Evolutionary conservation across 2,797 vertebrate species (phyloP).

Genomic region (Acrocephalus scirpaceus): DNA sequence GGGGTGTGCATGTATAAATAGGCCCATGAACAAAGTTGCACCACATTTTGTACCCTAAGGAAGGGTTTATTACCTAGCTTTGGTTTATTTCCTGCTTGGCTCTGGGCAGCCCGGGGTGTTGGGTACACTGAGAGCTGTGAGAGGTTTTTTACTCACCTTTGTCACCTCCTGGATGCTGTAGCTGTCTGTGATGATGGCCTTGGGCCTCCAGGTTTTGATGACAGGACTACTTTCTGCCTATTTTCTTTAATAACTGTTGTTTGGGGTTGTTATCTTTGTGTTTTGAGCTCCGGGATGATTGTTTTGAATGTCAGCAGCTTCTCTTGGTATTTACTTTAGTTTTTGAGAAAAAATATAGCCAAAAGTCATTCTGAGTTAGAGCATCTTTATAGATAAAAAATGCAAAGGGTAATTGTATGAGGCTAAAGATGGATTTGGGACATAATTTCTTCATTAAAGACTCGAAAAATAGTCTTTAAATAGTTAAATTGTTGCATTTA

Average conservation of each 20-base stretch:
- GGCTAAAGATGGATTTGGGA: background rate
- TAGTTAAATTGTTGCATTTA: background rate
- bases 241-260: background rate
- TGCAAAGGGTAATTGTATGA: background rate
- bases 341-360: background rate
- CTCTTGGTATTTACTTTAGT: background rate
- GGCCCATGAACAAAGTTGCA: background rate
- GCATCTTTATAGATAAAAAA: background rate
- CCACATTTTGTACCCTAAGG: background rate
- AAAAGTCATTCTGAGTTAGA: background rate
- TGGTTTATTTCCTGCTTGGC: background rate
- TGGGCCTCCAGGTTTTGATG: background rate
- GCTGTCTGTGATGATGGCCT: background rate
- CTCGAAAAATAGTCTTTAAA: background rate
- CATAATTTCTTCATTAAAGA: background rate
- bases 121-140: background rate
- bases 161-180: background rate
- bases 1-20: background rate
- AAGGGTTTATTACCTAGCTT: background rate
- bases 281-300: background rate
- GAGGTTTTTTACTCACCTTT: background rate
- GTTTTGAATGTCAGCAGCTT: background rate
- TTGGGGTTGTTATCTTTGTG: background rate
- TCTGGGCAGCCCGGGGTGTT: background rate
- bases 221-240: background rate